Base-by-base conservation (phyloP, 1,140 invertebrate species). In the Pentalonia nigronervosa region DNA sequence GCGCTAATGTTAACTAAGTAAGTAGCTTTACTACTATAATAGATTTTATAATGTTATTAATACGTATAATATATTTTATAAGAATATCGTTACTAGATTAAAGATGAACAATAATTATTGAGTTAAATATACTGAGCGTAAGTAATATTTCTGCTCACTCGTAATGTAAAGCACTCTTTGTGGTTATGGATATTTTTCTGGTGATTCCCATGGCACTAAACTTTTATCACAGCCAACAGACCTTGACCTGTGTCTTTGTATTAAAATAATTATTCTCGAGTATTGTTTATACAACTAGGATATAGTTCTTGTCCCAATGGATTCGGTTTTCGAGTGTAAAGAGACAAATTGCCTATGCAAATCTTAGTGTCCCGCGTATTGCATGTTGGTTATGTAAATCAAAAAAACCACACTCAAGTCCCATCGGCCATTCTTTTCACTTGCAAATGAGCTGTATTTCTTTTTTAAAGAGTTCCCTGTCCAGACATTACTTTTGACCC, bases 331-430 rank as follows among this genome's bases (percentile, higher is more conserved):
- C n/a, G 87, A 8, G 48, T 89, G 48, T 53, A 48, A 87, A 87
- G 86, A 56, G 88, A 89, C n/a, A 53, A 89, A 89, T 89, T 89
- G 87, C 34, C 88, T 56, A 89, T 89, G 88, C 50, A 89, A 89
- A 89, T 89, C 88, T 23, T 6, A 9, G 34, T 56, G 50, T 56
- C 34, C 21, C 88, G 34, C 23, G 8, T 89, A 89, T 89, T 41
- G 88, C 48, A n/a, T 53, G 88, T 89, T 34, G 34, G 48, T 25
- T 89, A 89, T 89, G 48, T 56, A 56, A 89, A 89, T 56, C 23
- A 53, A 53, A 89, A 50, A 88, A 89, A 89, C 48, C 48, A 53
- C 20, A 89, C 34, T 53, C 88, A 56, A 53, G 34, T 89, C 48
- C 88, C 50, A 53, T 36, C 48, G 48, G 23, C 50, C 88, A 53